phyloP scores from a whole-genome alignment of 2,888 invertebrate genomes.

The Schrankia costaestrigalis region DNA sequence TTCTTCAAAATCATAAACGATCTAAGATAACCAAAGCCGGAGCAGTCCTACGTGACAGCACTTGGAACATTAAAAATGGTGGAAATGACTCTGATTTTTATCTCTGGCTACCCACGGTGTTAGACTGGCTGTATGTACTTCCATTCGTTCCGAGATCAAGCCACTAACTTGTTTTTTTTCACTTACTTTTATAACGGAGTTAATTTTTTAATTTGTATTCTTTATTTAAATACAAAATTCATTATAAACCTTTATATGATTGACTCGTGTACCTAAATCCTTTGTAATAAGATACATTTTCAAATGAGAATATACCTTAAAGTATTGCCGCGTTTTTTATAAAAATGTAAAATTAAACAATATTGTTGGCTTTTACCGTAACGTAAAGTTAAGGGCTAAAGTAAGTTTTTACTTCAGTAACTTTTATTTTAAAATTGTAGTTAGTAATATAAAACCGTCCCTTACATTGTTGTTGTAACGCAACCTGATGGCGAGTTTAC shows the following conservation, averaged over 20 bases:
- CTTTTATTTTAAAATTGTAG: too few species aligned
- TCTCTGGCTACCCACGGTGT: conserved; percentile 36
- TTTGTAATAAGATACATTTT: too few species aligned
- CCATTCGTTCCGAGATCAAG: conserved; percentile 3
- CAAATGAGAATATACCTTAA: too few species aligned
- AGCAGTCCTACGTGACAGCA: conserved; percentile 35
- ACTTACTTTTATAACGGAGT: not conserved
- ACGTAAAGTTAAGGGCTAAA: too few species aligned
- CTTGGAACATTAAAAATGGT: conserved; percentile 33
- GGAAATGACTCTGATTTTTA: conserved; percentile 38
- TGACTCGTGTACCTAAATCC: too few species aligned
- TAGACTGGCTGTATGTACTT: conserved; percentile 6
- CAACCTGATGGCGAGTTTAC: conserved; percentile 9
- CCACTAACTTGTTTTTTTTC: not conserved
- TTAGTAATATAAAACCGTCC: too few species aligned
- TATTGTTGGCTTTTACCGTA: too few species aligned
- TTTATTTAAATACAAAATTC: conserved; percentile 2
- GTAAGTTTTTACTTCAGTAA: not conserved
- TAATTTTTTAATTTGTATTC: not conserved
- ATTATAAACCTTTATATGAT: too few species aligned
- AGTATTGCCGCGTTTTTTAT: too few species aligned
- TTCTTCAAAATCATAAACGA: conserved; percentile 20
- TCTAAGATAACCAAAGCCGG: conserved; percentile 32
- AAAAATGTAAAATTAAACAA: too few species aligned
- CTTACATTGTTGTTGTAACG: conserved; percentile 11